Evolutionary conservation across 30 jellyfish, hydroid and myxozoan species (phyloP).

Genomic region (Nemopilema nomurai): DNA sequence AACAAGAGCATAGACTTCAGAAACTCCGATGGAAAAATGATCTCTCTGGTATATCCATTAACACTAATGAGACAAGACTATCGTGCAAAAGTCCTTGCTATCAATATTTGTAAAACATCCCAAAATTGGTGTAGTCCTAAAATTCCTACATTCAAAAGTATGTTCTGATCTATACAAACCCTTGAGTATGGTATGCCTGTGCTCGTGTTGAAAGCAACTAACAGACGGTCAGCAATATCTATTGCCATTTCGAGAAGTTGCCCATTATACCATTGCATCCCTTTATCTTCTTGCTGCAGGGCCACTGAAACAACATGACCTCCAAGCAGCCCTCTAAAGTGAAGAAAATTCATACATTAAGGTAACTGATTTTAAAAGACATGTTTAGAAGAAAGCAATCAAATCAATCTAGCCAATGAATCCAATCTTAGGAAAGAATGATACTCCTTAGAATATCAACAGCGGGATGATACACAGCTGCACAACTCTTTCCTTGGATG

Average conservation of each 20-base stretch:
- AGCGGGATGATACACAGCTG: no score
- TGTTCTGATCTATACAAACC: slow-evolving; percentile 43
- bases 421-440: no score
- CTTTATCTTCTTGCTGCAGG: slow-evolving; percentile 55
- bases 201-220: slow-evolving; percentile 88
- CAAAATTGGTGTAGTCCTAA: not conserved
- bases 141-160: not conserved
- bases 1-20: no score
- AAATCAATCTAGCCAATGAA: no score
- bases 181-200: slow-evolving; percentile 97
- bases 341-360: not conserved
- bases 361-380: no score
- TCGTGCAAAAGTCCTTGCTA: no score
- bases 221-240: slow-evolving; percentile 85
- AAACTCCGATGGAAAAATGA: no score
- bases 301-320: slow-evolving; percentile 82
- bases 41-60: no score
- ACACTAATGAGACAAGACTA: no score
- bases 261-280: slow-evolving; percentile 86
- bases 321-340: slow-evolving; percentile 87
- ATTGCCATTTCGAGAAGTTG: slow-evolving; percentile 85
- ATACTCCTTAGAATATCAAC: no score
- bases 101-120: not conserved
- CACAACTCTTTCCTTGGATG: not conserved
- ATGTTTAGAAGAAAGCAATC: no score